Evolutionary conservation across 2,888 invertebrate species (phyloP).

Genomic region (Dolichopus griseipennis): DNA sequence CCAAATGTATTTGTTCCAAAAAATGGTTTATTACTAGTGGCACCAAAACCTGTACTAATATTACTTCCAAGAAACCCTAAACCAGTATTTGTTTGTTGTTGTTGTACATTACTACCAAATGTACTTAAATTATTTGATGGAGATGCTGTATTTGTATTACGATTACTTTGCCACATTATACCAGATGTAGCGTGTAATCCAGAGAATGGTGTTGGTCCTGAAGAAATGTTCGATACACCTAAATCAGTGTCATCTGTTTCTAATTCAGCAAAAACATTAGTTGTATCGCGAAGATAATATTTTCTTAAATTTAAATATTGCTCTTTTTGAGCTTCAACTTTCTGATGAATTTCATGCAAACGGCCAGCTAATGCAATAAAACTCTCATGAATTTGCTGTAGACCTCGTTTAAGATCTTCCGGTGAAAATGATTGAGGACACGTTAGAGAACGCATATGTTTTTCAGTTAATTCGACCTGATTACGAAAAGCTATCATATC

Average conservation of each 20-base stretch:
- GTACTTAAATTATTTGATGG: constrained; percentile 43
- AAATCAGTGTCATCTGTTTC: constrained; percentile 35
- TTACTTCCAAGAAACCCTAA: neutral
- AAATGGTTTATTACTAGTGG: constrained; percentile 4
- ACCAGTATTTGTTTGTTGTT: neutral
- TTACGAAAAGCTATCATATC: constrained; percentile 59
- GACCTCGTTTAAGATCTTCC: constrained; percentile 67
- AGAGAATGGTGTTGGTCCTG: constrained; percentile 57
- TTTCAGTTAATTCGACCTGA: constrained; percentile 65
- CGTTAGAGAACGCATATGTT: constrained; percentile 58
- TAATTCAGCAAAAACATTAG: constrained; percentile 61
- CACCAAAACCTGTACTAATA: constrained; percentile 10
- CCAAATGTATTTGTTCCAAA: constrained; percentile 12
- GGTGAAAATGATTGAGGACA: constrained; percentile 55
- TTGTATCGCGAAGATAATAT: constrained; percentile 60
- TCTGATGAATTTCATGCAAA: constrained; percentile 68
- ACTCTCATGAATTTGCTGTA: constrained; percentile 75
- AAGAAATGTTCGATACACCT: constrained; percentile 45
- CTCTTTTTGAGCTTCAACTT: constrained; percentile 71
- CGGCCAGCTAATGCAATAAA: constrained; percentile 81
- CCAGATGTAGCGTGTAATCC: constrained; percentile 19
- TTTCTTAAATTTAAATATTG: constrained; percentile 73
- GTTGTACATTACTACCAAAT: neutral
- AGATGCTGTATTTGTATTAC: constrained; percentile 28
- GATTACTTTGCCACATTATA: constrained; percentile 33